These are phyloP conservation scores for Smithornis capensis DNA, from an alignment of 2,113 vertebrate genomes.

Conservation along the genomic window DNA sequence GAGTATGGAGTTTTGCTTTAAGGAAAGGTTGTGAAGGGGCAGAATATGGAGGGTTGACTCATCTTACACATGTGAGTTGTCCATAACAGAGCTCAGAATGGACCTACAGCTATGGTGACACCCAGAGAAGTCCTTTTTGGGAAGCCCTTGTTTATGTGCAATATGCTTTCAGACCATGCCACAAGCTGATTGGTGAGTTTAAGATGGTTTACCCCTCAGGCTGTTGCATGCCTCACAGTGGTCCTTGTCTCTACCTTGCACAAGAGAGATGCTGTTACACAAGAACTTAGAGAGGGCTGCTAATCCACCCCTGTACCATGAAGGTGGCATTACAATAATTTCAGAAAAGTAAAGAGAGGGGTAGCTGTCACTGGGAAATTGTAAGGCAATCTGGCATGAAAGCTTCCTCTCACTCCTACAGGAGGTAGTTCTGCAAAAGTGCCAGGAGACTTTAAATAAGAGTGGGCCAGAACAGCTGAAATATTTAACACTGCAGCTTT, in stretches of 20 bases:
- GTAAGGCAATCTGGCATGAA: not conserved
- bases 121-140: not conserved
- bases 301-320: not conserved
- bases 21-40: not conserved
- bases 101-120: not conserved
- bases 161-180: not conserved
- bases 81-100: not conserved
- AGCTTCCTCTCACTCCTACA: not conserved
- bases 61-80: not conserved
- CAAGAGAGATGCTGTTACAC: not conserved
- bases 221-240: not conserved
- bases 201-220: not conserved
- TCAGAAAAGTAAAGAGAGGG: not conserved
- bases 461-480: not conserved
- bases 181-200: not conserved
- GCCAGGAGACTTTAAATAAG: not conserved
- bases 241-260: not conserved
- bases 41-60: not conserved
- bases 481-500: not conserved
- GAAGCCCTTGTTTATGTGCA: not conserved
- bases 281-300: not conserved
- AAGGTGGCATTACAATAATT: not conserved
- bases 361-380: not conserved
- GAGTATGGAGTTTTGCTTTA: not conserved
- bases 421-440: not conserved